Conservation (phyloP, 2,113 vertebrate species). For the Pao palembangensis region DNA sequence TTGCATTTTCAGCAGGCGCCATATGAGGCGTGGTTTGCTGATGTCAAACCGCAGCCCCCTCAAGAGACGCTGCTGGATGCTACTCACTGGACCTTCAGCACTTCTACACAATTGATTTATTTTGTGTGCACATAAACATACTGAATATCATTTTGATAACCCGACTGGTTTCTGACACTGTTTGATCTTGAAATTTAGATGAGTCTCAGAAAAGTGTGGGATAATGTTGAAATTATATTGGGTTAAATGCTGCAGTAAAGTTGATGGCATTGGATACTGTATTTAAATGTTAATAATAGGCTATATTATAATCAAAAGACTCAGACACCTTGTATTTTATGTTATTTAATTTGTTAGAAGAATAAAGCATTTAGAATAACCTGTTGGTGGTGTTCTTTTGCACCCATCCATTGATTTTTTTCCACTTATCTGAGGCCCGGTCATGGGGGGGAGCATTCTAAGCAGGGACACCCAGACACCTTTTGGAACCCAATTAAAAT, state of each 20-base stretch:
- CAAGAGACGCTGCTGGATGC: background rate
- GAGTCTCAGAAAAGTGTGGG: constrained; percentile 32
- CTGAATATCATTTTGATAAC: constrained; percentile 21
- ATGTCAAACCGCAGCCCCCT: no score
- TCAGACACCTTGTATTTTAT: constrained; percentile 74
- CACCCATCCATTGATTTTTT: background rate
- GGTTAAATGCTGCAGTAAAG: constrained; percentile 56
- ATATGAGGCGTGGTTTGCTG: no score
- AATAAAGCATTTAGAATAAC: constrained; percentile 77
- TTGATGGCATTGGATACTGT: constrained; percentile 69
- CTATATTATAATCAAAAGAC: constrained; percentile 76
- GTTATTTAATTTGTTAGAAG: constrained; percentile 80
- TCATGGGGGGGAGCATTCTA: no score
- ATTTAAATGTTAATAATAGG: constrained; percentile 80
- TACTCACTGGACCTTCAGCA: background rate
- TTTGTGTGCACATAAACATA: constrained; percentile 24
- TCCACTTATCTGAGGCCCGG: no score
- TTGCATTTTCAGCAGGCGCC: no score
- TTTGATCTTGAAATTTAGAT: constrained; percentile 29
- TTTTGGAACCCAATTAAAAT: no score
- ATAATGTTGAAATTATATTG: constrained; percentile 33
- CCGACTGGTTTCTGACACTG: constrained; percentile 11
- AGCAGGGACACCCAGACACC: no score
- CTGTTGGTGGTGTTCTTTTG: background rate
- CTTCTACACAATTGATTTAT: background rate